Evolutionary conservation across 1,140 invertebrate genomes (phyloP).

Genomic region (Polypedilum pembai): DNA sequence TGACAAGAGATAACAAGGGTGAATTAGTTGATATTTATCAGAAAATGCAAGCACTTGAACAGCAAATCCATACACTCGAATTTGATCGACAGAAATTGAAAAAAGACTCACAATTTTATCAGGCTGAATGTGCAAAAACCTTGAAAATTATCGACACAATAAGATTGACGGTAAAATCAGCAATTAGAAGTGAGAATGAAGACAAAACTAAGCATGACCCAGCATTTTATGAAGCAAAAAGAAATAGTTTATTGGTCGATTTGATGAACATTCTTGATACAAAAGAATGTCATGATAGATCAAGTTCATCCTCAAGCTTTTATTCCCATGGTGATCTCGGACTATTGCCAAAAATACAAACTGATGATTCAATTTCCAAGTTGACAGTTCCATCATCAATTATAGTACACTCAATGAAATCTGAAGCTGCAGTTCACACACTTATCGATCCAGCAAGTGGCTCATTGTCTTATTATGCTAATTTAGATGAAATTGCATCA

Average conservation of each 20-base stretch:
- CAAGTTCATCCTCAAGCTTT: conserved; percentile 34
- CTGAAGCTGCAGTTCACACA: neutral
- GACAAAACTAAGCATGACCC: conserved; percentile 34
- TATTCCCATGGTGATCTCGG: neutral
- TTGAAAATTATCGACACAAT: conserved; percentile 51
- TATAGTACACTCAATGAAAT: neutral
- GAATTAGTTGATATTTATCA: conserved; percentile 44
- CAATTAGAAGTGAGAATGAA: conserved; percentile 46
- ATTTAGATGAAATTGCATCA: neutral
- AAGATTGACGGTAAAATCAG: conserved; percentile 49
- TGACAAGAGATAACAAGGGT: conserved; percentile 42
- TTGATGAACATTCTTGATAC: conserved; percentile 46
- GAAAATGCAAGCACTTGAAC: conserved; percentile 47
- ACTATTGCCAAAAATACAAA: neutral
- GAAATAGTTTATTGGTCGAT: conserved; percentile 47
- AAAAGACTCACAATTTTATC: conserved; percentile 45
- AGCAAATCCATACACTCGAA: conserved; percentile 50
- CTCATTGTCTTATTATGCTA: too few species aligned
- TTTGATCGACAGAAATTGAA: conserved; percentile 45
- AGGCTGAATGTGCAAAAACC: conserved; percentile 48
- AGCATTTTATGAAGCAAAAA: conserved; percentile 45
- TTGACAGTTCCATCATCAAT: neutral
- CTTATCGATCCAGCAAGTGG: neutral
- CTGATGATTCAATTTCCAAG: neutral
- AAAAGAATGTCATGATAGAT: conserved; percentile 34